Percentiles rank a stretch among this genome's conserved stretches.
phyloP scores from a whole-genome alignment of 1,140 invertebrate species.

The Drosophila leontia region DNA sequence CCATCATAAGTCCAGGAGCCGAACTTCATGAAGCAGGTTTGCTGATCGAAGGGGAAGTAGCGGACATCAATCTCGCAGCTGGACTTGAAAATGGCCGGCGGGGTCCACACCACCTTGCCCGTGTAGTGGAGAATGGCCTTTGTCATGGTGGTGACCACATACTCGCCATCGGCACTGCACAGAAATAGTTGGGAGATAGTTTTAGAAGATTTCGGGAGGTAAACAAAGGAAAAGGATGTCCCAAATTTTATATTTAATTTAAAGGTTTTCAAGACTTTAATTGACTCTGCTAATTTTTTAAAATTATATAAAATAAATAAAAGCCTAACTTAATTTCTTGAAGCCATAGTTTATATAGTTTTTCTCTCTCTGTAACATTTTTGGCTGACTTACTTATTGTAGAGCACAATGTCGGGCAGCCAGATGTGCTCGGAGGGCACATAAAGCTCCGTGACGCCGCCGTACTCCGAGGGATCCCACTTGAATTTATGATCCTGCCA shows the following conservation, averaged over 20 bases:
- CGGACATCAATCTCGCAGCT: conserved; percentile 98
- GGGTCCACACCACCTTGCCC: conserved; percentile 96
- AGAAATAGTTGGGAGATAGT: too few relatives aligned
- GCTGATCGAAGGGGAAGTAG: conserved; percentile 98
- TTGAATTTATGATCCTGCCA: conserved; percentile 99
- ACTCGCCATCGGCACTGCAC: conserved; percentile 97
- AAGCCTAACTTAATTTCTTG: neutral
- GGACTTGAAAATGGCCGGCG: conserved; percentile 98
- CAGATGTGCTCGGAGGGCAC: conserved; percentile 97
- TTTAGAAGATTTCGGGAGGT: too few relatives aligned
- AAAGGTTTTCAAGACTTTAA: too few relatives aligned
- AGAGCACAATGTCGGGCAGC: conserved; percentile 98
- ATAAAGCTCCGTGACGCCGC: conserved; percentile 96
- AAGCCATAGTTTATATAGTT: neutral
- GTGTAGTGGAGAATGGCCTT: conserved; percentile 96
- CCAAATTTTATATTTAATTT: too few relatives aligned
- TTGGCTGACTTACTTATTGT: conserved; percentile 93
- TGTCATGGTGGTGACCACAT: conserved; percentile 98
- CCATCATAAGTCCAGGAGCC: conserved; percentile 99
- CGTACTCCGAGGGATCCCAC: conserved; percentile 98
- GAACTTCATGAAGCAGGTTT: conserved; percentile 98
- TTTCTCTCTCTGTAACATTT: neutral
- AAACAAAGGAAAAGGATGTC: neutral
- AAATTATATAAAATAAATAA: neutral
- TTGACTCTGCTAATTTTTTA: neutral